A percentile compares a stretch with the other conserved stretches of the same genome.
These are phyloP conservation scores for Leptinotarsa defecta DNA, from an alignment of 1,140 invertebrate genomes.

Conservation along the genomic window DNA sequence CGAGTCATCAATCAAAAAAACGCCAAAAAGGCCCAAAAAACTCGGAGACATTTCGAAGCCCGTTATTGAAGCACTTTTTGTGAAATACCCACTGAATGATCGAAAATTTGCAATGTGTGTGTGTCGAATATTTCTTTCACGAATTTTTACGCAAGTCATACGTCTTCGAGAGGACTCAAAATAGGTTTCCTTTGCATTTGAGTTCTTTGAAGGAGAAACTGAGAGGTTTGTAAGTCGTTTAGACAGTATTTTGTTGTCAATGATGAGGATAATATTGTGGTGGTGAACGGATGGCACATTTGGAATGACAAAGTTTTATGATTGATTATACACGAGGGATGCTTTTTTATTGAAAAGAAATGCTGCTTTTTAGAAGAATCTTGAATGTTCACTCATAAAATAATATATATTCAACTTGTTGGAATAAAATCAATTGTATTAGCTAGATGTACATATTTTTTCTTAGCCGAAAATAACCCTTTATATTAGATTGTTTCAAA, in stretches of 20 bases:
- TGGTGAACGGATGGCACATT: too few relatives aligned
- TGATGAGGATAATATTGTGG: not conserved
- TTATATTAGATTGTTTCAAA: too few relatives aligned
- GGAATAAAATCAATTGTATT: too few relatives aligned
- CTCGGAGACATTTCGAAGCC: not conserved
- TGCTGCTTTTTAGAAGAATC: too few relatives aligned
- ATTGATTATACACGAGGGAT: too few relatives aligned
- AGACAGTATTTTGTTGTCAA: slow-evolving; percentile 4
- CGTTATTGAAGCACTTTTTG: not conserved
- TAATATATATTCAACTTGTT: too few relatives aligned
- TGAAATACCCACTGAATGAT: not conserved
- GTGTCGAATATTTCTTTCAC: slow-evolving; percentile 18
- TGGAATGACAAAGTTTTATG: too few relatives aligned
- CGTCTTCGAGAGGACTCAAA: not conserved
- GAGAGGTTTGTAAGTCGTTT: slow-evolving; percentile 2
- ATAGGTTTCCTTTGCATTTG: not conserved
- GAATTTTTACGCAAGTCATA: slow-evolving; percentile 20
- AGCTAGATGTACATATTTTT: too few relatives aligned
- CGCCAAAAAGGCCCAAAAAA: not conserved
- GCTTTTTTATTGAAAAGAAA: too few relatives aligned
- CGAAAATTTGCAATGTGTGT: slow-evolving; percentile 1
- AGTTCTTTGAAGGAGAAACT: not conserved
- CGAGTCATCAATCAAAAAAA: not conserved
- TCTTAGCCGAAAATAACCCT: too few relatives aligned
- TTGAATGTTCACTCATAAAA: too few relatives aligned